Percentiles rank a stretch among this genome's conserved stretches.
Conservation (phyloP, 2,797 vertebrate species). For the Emydoidea blandingii region DNA sequence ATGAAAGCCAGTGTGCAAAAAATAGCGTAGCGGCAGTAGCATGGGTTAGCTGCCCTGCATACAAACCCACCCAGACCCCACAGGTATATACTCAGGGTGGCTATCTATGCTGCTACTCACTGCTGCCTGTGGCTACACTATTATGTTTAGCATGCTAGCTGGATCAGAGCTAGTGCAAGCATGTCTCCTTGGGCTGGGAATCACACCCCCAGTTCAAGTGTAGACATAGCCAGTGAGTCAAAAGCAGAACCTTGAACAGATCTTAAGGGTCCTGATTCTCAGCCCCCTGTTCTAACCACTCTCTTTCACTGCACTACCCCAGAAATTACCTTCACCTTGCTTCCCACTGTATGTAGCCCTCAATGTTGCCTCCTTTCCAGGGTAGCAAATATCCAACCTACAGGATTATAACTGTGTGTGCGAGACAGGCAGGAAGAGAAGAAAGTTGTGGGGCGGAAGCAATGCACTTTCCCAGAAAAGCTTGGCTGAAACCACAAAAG, state of each 20-base stretch:
- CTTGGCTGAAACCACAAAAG: slow-evolving; percentile 33
- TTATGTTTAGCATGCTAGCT: background rate
- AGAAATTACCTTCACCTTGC: background rate
- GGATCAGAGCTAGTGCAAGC: background rate
- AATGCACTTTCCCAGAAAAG: slow-evolving; percentile 69
- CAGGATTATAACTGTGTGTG: fast-evolving
- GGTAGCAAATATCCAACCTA: background rate
- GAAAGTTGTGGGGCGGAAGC: slow-evolving; percentile 34
- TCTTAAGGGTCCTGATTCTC: background rate
- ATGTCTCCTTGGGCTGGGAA: background rate
- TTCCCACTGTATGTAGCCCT: background rate
- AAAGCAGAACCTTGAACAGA: background rate
- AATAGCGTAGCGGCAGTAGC: no score
- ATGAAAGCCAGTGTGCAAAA: background rate
- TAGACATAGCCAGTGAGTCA: background rate
- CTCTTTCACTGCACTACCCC: fast-evolving
- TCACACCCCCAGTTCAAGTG: background rate
- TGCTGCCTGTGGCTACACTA: background rate
- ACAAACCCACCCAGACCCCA: background rate
- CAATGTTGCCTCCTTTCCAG: background rate
- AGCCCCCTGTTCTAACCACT: fast-evolving
- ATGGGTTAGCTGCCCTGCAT: background rate
- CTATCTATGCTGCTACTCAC: background rate
- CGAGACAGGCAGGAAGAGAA: slow-evolving; percentile 48
- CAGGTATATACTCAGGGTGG: background rate